Evolutionary conservation across 2,888 invertebrate genomes (phyloP).

Genomic region (Seira musarum): DNA sequence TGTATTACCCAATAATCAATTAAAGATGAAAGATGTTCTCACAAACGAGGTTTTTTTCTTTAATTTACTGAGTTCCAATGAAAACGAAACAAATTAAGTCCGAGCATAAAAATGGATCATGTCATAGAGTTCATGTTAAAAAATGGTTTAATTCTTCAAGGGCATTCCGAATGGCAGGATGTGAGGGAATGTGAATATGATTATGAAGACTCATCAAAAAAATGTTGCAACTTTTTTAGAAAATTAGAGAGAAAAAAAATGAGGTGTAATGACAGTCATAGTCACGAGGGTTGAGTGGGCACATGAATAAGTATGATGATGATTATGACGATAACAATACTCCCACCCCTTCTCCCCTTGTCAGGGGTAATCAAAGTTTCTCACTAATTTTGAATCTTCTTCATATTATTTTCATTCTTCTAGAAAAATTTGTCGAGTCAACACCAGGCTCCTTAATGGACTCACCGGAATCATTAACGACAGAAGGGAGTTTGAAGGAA

Average conservation of each 20-base stretch:
- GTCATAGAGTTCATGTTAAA: slow-evolving; percentile 39
- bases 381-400: background rate
- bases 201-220: slow-evolving; percentile 49
- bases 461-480: slow-evolving; percentile 66
- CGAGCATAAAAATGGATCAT: slow-evolving; percentile 45
- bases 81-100: background rate
- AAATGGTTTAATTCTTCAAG: slow-evolving; percentile 38
- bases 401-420: slow-evolving; percentile 66
- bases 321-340: too few species aligned
- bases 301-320: too few species aligned
- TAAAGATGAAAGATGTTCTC: background rate
- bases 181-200: slow-evolving; percentile 52
- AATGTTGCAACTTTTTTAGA: slow-evolving; percentile 10
- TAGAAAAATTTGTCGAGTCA: slow-evolving; percentile 82
- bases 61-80: background rate
- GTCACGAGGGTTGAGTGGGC: background rate
- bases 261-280: slow-evolving; percentile 7
- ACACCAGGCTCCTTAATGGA: slow-evolving; percentile 68
- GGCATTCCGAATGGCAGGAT: slow-evolving; percentile 54
- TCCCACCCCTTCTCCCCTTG: background rate
- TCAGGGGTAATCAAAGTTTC: too few species aligned
- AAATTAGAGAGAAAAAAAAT: slow-evolving; percentile 6
- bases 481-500: slow-evolving; percentile 64
- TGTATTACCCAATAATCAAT: background rate
- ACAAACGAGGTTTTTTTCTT: background rate